These are phyloP conservation scores for Steinernema scapterisci DNA, from an alignment of 2,888 invertebrate species.

Conservation along the genomic window DNA sequence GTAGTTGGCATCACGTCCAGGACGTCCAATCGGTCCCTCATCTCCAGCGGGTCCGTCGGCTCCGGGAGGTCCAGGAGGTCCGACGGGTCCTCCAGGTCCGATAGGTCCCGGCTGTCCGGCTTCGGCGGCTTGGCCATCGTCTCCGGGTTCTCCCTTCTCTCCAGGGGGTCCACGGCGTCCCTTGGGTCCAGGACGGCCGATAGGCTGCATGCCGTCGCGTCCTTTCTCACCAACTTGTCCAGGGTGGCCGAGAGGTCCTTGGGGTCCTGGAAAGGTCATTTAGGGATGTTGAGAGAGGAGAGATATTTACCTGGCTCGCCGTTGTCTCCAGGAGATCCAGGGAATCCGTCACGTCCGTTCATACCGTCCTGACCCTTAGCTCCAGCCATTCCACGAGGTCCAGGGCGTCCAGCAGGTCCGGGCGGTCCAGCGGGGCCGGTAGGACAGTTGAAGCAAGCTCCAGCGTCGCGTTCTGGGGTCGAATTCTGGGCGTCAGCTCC, in stretches of 20 bases:
- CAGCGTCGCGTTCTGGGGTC: constrained; percentile 42
- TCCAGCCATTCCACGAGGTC: constrained; percentile 48
- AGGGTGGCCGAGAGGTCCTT: constrained; percentile 40
- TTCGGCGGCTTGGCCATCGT: constrained; percentile 45
- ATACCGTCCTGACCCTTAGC: constrained; percentile 45
- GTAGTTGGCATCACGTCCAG: constrained; percentile 30
- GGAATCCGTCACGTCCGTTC: constrained; percentile 46
- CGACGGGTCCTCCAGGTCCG: constrained; percentile 43
- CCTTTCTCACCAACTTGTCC: constrained; percentile 46
- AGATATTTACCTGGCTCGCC: constrained; percentile 35
- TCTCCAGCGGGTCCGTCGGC: constrained; percentile 40
- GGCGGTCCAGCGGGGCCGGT: constrained; percentile 50
- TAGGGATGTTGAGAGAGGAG: background rate
- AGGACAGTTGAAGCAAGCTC: constrained; percentile 47
- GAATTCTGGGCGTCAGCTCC: constrained; percentile 48
- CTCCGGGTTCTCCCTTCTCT: constrained; percentile 43
- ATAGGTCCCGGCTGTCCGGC: constrained; percentile 48
- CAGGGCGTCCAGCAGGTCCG: constrained; percentile 47
- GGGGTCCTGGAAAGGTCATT: background rate
- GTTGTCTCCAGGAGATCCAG: constrained; percentile 49
- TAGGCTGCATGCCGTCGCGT: constrained; percentile 38
- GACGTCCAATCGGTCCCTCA: constrained; percentile 34
- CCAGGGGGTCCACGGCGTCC: constrained; percentile 45
- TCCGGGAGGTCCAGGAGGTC: constrained; percentile 34
- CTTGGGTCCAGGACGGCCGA: constrained; percentile 39